phyloP scores from a whole-genome alignment of 2,113 vertebrate genomes.

The Tamias sibiricus region DNA sequence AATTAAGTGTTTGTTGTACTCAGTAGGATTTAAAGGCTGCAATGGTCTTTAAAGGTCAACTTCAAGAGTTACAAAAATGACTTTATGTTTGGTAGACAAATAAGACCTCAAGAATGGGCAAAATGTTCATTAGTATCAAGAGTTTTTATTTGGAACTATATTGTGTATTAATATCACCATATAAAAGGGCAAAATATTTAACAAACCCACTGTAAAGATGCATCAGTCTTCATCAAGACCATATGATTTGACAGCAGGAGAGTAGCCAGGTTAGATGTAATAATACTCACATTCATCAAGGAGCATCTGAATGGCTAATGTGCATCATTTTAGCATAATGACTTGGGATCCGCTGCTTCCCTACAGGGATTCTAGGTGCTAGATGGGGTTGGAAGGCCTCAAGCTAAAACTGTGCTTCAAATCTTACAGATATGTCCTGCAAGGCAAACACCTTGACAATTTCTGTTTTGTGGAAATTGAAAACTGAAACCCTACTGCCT shows the following conservation, averaged over 20 bases:
- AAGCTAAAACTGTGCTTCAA: not conserved
- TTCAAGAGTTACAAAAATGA: not conserved
- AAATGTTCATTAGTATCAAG: not conserved
- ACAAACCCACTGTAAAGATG: not conserved
- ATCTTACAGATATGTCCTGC: not conserved
- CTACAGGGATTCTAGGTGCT: not conserved
- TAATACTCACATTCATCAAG: not conserved
- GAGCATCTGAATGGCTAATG: not conserved
- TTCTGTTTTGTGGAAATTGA: slow-evolving; percentile 15
- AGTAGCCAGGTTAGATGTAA: not conserved
- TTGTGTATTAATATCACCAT: not conserved
- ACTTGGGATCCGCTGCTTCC: not conserved
- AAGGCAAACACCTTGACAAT: not conserved
- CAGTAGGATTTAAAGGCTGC: not conserved
- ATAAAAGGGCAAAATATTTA: not conserved
- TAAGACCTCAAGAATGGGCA: not conserved
- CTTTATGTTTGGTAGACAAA: not conserved
- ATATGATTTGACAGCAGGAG: not conserved
- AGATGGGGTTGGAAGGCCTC: not conserved
- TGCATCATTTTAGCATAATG: not conserved
- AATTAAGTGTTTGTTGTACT: not conserved
- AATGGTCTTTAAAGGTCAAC: not conserved
- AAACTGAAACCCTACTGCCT: not conserved
- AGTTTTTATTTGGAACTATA: not conserved
- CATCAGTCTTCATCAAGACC: not conserved